Percentiles rank a stretch among this genome's conserved stretches.
Conservation (phyloP, 2,113 vertebrate species). For the Eptesicus fuscus region DNA sequence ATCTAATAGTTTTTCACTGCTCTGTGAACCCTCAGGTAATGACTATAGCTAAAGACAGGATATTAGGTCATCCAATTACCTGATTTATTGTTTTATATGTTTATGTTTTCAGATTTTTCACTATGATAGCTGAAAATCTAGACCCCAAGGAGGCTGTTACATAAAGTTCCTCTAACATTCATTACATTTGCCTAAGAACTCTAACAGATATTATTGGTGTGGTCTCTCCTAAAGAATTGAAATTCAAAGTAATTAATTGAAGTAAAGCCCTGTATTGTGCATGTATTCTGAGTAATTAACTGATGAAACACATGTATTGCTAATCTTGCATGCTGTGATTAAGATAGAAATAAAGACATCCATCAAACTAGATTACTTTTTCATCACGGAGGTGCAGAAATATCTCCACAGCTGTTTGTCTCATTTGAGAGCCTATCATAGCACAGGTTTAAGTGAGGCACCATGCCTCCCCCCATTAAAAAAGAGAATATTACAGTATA, state of each 20-base stretch:
- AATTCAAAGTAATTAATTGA: constrained; percentile 62
- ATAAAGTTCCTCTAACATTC: background rate
- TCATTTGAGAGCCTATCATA: constrained; percentile 58
- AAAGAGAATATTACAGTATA: background rate
- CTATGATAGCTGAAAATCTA: constrained; percentile 8
- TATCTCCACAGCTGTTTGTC: constrained; percentile 53
- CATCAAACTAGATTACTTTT: constrained; percentile 71
- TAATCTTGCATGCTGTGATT: constrained; percentile 36
- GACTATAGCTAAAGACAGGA: constrained; percentile 32
- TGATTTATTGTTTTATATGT: constrained; percentile 27
- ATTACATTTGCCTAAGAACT: background rate
- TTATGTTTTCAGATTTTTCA: constrained; percentile 48
- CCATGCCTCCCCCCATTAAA: background rate
- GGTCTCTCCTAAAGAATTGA: constrained; percentile 1
- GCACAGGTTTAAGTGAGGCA: constrained; percentile 33
- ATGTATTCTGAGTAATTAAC: constrained; percentile 56
- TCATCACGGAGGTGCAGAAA: constrained; percentile 64
- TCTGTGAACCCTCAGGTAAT: constrained; percentile 41
- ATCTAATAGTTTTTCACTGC: constrained; percentile 47
- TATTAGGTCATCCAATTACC: constrained; percentile 48
- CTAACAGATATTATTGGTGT: background rate
- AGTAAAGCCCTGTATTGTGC: constrained; percentile 38
- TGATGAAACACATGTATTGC: constrained; percentile 61
- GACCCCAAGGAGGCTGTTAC: background rate
- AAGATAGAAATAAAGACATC: constrained; percentile 71